These are phyloP conservation scores for Holocentrus rufus DNA, from an alignment of 2,797 vertebrate genomes.

Conservation along the genomic window DNA sequence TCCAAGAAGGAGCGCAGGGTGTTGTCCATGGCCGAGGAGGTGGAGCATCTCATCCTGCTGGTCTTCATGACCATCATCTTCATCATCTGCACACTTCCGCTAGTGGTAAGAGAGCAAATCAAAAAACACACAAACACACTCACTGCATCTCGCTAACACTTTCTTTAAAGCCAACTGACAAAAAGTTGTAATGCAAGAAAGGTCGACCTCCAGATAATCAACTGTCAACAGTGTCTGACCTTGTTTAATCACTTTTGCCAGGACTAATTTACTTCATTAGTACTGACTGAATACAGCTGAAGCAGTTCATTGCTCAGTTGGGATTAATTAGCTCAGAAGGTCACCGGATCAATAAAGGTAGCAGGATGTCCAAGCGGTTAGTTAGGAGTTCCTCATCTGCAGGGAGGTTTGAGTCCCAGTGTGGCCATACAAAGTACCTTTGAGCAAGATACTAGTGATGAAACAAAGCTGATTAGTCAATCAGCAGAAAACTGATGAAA, in stretches of 20 bases:
- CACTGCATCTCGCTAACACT: background rate
- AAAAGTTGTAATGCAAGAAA: background rate
- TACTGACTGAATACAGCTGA: background rate
- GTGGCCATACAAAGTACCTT: background rate
- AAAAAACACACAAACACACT: background rate
- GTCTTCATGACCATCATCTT: constrained; percentile 93
- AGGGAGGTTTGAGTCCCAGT: background rate
- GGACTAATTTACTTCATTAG: background rate
- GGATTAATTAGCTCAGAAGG: background rate
- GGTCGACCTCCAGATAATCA: background rate
- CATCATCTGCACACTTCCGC: constrained; percentile 89
- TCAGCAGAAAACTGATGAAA: no score
- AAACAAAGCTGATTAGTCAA: background rate
- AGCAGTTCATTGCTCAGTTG: background rate
- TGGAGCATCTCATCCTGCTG: constrained; percentile 90
- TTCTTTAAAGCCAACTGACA: constrained; percentile 4
- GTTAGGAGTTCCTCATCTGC: no score
- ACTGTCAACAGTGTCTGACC: no score
- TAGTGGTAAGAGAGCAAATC: constrained; percentile 85
- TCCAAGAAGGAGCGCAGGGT: constrained; percentile 64
- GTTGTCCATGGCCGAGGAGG: constrained; percentile 82
- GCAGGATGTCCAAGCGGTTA: no score
- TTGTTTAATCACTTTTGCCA: no score
- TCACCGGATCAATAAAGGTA: no score
- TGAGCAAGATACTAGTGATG: background rate